Conservation (phyloP, 1,140 invertebrate species). For the Pogonognathellus flavescens region DNA sequence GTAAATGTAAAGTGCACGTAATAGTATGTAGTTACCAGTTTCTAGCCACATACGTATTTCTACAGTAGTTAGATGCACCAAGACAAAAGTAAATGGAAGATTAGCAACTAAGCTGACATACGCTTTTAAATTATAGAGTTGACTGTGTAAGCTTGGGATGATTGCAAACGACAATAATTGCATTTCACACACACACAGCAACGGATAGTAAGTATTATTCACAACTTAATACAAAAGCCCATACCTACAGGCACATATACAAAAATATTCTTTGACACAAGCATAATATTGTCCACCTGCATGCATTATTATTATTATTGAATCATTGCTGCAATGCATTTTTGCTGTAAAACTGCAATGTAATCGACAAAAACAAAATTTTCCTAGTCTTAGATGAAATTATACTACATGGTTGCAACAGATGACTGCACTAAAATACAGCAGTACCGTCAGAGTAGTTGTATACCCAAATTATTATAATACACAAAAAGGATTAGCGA, state of each 20-base stretch:
- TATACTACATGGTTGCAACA: no score
- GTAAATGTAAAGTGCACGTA: background rate
- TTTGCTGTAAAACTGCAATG: constrained; percentile 9
- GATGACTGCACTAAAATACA: no score
- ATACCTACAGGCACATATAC: no score
- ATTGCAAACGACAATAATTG: constrained; percentile 6
- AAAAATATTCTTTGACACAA: no score
- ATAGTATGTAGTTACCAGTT: background rate
- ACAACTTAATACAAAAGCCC: no score
- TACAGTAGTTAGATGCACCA: background rate
- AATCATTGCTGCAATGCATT: constrained; percentile 28
- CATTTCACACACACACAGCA: background rate
- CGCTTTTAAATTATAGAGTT: background rate
- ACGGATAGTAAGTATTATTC: no score
- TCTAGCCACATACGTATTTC: background rate
- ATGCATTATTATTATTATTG: background rate
- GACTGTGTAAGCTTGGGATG: constrained; percentile 1
- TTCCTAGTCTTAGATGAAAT: no score
- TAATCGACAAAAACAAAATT: background rate
- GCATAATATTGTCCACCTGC: background rate
- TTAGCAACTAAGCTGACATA: constrained; percentile 1
- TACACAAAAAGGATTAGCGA: no score
- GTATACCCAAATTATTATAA: no score
- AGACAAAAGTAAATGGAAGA: constrained; percentile 31
- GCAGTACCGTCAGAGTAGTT: no score